Percentiles rank a stretch among this genome's conserved stretches.
These are phyloP conservation scores for Oryzias javanicus DNA, from an alignment of 2,113 vertebrate genomes.

Conservation along the genomic window DNA sequence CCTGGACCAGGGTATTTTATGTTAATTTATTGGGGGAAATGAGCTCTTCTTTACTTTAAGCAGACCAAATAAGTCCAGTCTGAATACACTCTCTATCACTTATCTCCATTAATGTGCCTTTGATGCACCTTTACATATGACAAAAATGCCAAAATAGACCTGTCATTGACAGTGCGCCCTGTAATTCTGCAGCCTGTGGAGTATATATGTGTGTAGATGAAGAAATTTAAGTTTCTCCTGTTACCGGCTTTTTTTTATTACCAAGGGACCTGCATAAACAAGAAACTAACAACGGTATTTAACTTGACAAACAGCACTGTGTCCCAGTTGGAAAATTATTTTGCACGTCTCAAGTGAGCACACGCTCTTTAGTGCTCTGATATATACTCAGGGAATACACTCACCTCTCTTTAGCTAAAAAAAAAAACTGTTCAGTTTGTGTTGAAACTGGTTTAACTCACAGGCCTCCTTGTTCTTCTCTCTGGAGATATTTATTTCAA, in stretches of 20 bases:
- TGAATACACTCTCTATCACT: too few species aligned
- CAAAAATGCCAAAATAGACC: too few species aligned
- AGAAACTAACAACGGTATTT: not conserved
- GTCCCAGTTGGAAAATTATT: conserved; percentile 54
- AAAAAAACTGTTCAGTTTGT: conserved; percentile 46
- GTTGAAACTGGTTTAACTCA: conserved; percentile 54
- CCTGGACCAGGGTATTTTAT: too few species aligned
- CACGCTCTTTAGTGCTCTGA: conserved; percentile 53
- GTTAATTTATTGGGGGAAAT: too few species aligned
- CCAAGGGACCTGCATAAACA: conserved; percentile 33
- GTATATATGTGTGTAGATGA: too few species aligned
- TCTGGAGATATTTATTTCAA: conserved; percentile 57
- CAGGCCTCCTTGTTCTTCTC: conserved; percentile 50
- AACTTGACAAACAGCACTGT: conserved; percentile 18
- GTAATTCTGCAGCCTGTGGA: too few species aligned
- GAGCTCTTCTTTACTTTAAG: too few species aligned
- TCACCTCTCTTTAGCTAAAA: conserved; percentile 45
- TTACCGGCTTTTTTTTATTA: conserved; percentile 45
- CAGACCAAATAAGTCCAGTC: too few species aligned
- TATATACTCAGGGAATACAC: conserved; percentile 12
- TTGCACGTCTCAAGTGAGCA: conserved; percentile 58
- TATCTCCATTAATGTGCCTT: too few species aligned
- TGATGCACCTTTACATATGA: too few species aligned
- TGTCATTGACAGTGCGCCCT: too few species aligned
- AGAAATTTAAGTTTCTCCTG: not conserved